phyloP scores from a whole-genome alignment of 2,113 vertebrate genomes.

The Platichthys stellatus region DNA sequence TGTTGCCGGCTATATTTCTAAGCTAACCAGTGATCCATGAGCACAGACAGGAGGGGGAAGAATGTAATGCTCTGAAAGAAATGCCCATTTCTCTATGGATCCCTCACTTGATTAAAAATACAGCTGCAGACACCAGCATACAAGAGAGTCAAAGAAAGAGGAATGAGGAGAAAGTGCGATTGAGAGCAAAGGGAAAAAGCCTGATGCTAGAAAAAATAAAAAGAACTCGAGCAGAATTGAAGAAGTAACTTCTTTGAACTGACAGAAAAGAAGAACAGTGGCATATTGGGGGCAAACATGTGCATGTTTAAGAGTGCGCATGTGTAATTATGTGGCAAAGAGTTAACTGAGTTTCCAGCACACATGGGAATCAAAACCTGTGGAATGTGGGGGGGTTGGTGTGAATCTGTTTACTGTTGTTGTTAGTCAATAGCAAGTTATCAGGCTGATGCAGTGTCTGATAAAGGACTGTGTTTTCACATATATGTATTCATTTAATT shows the following conservation, averaged over 20 bases:
- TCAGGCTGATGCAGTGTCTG: constrained; percentile 21
- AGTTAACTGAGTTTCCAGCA: constrained; percentile 46
- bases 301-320: constrained; percentile 46
- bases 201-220: constrained; percentile 61
- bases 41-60: constrained; percentile 93
- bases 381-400: constrained; percentile 66
- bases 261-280: constrained; percentile 57
- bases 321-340: constrained; percentile 47
- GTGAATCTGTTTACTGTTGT: constrained; percentile 66
- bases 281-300: constrained; percentile 43
- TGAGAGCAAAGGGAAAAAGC: constrained; percentile 66
- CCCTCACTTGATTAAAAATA: constrained; percentile 93
- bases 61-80: constrained; percentile 90
- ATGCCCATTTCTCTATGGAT: constrained; percentile 92
- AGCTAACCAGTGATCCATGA: constrained; percentile 99
- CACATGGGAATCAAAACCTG: constrained; percentile 67
- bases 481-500: neutral
- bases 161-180: constrained; percentile 64
- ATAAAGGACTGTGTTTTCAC: constrained; percentile 9
- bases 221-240: constrained; percentile 65
- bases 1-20: constrained; percentile 95
- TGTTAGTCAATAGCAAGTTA: constrained; percentile 54
- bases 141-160: constrained; percentile 77
- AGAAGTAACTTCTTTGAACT: constrained; percentile 73
- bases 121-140: constrained; percentile 88